Conservation (phyloP, 1,140 invertebrate species). For the Adoxophyes honmai region DNA sequence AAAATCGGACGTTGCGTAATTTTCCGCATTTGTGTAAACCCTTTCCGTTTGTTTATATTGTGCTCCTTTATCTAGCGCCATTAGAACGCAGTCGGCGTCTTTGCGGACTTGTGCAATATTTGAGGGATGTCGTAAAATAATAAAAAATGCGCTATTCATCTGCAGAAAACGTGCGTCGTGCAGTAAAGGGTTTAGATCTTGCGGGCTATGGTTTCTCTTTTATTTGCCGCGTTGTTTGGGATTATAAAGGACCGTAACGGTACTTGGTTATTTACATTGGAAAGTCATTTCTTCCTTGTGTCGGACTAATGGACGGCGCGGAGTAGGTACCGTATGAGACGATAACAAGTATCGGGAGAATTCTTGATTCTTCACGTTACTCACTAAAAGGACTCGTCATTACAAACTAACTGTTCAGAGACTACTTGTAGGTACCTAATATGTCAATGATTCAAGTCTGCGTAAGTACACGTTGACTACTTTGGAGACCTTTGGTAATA, state of each 20-base stretch:
- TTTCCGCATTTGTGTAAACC: slow-evolving; percentile 71
- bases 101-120: slow-evolving; percentile 67
- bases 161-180: slow-evolving; percentile 50
- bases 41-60: slow-evolving; percentile 72
- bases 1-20: slow-evolving; percentile 68
- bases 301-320: slow-evolving; percentile 41
- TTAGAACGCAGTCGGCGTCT: slow-evolving; percentile 50
- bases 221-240: slow-evolving; percentile 36
- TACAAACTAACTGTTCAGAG: slow-evolving; percentile 2
- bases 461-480: too few species aligned
- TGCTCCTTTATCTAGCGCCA: slow-evolving; percentile 49
- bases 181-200: slow-evolving; percentile 60
- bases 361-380: slow-evolving; percentile 26
- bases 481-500: too few species aligned
- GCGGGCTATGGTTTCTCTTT: slow-evolving; percentile 50
- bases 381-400: slow-evolving; percentile 13
- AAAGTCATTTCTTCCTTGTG: slow-evolving; percentile 38
- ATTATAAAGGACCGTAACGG: slow-evolving; percentile 52
- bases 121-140: slow-evolving; percentile 61
- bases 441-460: not conserved
- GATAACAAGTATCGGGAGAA: slow-evolving; percentile 41
- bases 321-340: slow-evolving; percentile 30
- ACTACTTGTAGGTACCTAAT: not conserved
- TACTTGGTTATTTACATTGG: slow-evolving; percentile 30
- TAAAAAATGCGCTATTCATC: slow-evolving; percentile 70